Evolutionary conservation across 2,113 vertebrate species (phyloP).

Genomic region (Tragulus kanchil): DNA sequence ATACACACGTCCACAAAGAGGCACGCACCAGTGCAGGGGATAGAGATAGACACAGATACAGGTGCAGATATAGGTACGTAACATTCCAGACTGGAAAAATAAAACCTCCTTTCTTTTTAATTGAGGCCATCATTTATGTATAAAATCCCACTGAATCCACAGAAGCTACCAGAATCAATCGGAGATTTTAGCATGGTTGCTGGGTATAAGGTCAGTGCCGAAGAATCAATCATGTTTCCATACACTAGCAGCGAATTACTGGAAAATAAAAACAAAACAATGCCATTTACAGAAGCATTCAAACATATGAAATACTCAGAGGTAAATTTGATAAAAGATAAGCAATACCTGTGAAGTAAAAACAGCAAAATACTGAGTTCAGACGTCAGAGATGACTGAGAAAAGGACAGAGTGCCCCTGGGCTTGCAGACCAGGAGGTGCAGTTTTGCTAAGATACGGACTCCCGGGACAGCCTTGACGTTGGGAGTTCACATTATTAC

Average conservation of each 20-base stretch:
- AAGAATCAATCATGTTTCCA: neutral
- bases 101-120: neutral
- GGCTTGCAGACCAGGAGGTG: accelerated
- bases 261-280: neutral
- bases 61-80: accelerated
- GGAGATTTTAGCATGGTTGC: too few relatives aligned
- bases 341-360: neutral
- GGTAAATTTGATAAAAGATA: neutral
- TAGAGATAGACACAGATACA: neutral
- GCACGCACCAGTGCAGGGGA: too few relatives aligned
- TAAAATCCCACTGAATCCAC: neutral
- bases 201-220: too few relatives aligned
- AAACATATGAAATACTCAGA: neutral
- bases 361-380: neutral
- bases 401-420: too few relatives aligned
- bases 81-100: neutral
- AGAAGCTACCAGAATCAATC: neutral
- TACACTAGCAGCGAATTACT: neutral
- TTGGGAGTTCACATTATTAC: neutral
- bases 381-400: neutral
- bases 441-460: neutral
- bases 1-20: too few relatives aligned
- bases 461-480: neutral
- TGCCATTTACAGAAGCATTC: neutral
- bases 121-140: neutral